phyloP scores from a whole-genome alignment of 1,140 invertebrate genomes.

The Hypsibius dujardini region DNA sequence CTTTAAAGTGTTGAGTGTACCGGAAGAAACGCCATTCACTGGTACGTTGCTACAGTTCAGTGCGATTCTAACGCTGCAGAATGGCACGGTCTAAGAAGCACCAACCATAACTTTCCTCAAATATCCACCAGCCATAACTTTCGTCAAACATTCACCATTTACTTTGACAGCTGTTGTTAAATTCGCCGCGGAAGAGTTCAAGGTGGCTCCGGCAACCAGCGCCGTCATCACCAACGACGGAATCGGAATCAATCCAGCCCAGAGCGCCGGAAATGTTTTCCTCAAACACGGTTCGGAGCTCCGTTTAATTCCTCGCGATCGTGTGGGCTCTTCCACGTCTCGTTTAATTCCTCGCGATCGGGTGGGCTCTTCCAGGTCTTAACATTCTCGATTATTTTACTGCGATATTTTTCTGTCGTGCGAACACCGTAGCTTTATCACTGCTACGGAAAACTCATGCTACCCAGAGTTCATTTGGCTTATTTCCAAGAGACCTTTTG shows the following conservation, averaged over 20 bases:
- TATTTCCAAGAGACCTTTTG: too few species aligned
- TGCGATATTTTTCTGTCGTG: too few species aligned
- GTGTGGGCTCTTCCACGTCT: constrained; percentile 55
- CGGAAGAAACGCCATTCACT: constrained; percentile 87
- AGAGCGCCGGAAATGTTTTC: constrained; percentile 91
- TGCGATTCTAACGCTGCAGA: too few species aligned
- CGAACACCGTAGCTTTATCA: too few species aligned
- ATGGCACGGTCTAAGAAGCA: too few species aligned
- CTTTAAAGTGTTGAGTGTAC: constrained; percentile 96
- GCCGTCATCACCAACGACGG: constrained; percentile 99
- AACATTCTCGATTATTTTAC: too few species aligned
- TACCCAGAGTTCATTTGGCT: too few species aligned
- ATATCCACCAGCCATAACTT: too few species aligned
- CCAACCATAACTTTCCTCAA: too few species aligned
- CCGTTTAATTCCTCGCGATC: constrained; percentile 78
- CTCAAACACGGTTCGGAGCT: constrained; percentile 91
- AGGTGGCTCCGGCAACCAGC: constrained; percentile 83
- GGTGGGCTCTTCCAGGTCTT: constrained; percentile 35
- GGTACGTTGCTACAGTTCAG: too few species aligned
- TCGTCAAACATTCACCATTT: too few species aligned
- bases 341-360: constrained; percentile 84
- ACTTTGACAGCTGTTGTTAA: constrained; percentile 68
- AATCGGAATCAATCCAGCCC: constrained; percentile 97
- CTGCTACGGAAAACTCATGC: too few species aligned
- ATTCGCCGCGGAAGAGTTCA: constrained; percentile 97